A percentile compares a stretch with the other conserved stretches of the same genome.
phyloP scores from a whole-genome alignment of 2,113 vertebrate species.

The Collichthys lucidus region DNA sequence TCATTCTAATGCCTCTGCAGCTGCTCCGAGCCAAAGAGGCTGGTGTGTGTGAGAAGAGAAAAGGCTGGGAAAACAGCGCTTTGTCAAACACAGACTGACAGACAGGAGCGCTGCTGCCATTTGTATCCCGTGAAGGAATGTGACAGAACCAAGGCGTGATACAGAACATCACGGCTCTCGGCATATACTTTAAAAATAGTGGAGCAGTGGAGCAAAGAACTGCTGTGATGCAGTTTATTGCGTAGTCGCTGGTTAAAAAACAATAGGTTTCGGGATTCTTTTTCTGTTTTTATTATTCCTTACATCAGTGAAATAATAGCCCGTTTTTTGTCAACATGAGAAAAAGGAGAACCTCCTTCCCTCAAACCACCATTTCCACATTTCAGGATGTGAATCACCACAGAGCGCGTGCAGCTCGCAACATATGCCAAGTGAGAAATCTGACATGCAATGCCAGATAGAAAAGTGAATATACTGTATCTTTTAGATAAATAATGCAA shows the following conservation, averaged over 20 bases:
- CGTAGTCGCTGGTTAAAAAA: neutral
- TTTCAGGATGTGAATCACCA: neutral
- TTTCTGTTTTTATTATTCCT: too few relatives aligned
- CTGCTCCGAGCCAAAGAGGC: constrained; percentile 54
- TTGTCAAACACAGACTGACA: constrained; percentile 61
- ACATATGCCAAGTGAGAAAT: constrained; percentile 18
- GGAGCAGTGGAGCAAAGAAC: neutral
- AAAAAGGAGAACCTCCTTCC: too few relatives aligned
- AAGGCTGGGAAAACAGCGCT: constrained; percentile 62
- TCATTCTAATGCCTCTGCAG: constrained; percentile 71
- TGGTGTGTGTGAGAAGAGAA: constrained; percentile 64
- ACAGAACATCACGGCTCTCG: constrained; percentile 34
- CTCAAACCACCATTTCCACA: neutral
- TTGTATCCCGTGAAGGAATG: constrained; percentile 54
- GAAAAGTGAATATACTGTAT: neutral
- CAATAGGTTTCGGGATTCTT: neutral
- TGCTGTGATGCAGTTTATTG: neutral
- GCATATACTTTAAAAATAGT: constrained; percentile 11
- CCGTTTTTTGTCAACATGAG: neutral
- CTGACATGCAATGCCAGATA: too few relatives aligned
- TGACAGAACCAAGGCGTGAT: constrained; percentile 27
- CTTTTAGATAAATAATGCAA: constrained; percentile 30
- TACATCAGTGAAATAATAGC: neutral
- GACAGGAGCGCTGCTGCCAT: constrained; percentile 36
- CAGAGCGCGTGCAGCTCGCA: neutral